Conservation (phyloP, 2,797 vertebrate species). For the Urosaurus nigricauda region DNA sequence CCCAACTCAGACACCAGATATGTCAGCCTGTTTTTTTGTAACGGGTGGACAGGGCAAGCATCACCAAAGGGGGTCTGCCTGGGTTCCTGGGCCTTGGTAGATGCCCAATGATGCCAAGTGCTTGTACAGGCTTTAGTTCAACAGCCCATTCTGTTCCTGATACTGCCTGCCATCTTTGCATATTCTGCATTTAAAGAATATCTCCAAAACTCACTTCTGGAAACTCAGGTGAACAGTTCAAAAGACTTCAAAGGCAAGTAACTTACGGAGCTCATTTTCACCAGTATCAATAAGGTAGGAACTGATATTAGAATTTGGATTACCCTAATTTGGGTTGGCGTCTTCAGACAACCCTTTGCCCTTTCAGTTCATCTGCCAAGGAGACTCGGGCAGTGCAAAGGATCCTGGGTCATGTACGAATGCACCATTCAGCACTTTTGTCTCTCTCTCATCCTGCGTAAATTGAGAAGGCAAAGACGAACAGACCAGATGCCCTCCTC, state of each 20-base stretch:
- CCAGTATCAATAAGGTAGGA: not conserved
- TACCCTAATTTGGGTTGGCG: not conserved
- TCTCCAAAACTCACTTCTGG: not conserved
- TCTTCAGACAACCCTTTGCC: not conserved
- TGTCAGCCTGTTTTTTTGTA: no score
- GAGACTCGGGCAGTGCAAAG: not conserved
- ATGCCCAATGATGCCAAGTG: no score
- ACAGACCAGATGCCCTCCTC: no score
- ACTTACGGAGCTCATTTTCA: not conserved
- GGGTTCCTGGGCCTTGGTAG: not conserved
- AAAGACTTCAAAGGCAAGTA: no score
- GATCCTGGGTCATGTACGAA: not conserved
- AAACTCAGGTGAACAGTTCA: not conserved
- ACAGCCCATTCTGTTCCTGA: not conserved
- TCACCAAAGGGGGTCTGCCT: no score
- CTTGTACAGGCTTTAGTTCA: no score
- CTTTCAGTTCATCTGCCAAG: not conserved
- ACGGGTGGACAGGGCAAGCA: no score
- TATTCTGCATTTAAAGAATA: not conserved
- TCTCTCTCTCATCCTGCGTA: no score
- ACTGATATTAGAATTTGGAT: not conserved
- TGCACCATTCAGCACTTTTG: no score
- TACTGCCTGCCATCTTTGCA: not conserved
- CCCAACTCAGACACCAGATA: no score
- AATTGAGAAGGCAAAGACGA: no score